Evolutionary conservation across 2,113 vertebrate species (phyloP).

Genomic region (Hippocampus zosterae): DNA sequence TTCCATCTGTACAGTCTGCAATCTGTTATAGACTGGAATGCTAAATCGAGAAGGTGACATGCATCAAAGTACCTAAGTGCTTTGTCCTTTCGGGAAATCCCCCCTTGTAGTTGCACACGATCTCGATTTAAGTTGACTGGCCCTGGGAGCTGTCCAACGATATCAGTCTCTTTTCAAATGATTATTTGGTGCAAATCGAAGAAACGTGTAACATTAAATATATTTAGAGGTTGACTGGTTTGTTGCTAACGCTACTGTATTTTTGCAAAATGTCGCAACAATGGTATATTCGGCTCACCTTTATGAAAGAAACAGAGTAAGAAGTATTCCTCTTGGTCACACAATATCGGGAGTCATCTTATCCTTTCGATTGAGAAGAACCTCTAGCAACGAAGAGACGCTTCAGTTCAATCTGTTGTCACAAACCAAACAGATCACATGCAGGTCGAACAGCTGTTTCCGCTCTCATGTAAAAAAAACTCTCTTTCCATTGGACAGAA

Average conservation of each 20-base stretch:
- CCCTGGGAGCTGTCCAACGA: not conserved
- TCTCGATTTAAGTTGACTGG: not conserved
- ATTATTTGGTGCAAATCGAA: not conserved
- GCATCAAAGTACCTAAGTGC: conserved; percentile 22
- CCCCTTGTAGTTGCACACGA: conserved; percentile 6
- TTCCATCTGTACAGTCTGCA: not conserved
- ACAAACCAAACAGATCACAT: conserved; percentile 31
- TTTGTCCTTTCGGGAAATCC: conserved; percentile 27
- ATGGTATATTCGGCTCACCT: conserved; percentile 44
- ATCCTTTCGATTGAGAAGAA: conserved; percentile 2
- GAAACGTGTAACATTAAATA: not conserved
- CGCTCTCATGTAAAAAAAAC: conserved; percentile 31
- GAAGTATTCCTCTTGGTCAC: not conserved
- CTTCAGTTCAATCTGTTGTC: conserved; percentile 4
- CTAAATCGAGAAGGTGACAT: conserved; percentile 51
- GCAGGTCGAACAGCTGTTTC: conserved; percentile 32
- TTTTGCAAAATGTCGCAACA: not conserved
- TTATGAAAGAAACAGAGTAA: not conserved
- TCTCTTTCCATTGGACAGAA: conserved; percentile 47
- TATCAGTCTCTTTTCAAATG: not conserved
- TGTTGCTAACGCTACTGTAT: conserved; percentile 45
- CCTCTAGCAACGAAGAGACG: not conserved
- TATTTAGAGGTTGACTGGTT: not conserved
- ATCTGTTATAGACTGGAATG: conserved; percentile 28
- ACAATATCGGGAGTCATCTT: conserved; percentile 40